Base-by-base conservation (phyloP, 2,888 invertebrate genomes). In the Ecdyonurus torrentis region DNA sequence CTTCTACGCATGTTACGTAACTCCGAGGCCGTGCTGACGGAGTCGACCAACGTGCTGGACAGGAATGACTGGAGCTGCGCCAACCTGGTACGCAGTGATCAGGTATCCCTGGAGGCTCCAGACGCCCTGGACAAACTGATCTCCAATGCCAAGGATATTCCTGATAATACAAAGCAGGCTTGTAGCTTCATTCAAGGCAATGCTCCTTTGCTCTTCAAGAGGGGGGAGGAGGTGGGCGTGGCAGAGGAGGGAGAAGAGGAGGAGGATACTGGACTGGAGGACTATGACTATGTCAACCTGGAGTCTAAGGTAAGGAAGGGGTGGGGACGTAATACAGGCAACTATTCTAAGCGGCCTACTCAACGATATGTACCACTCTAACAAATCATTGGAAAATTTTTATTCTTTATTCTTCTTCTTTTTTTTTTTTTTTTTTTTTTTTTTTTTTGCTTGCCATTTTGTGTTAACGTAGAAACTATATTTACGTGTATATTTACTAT, bases 81-180 rank as follows among this genome's bases (percentile, higher is more conserved):
- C 22, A 76, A 82, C 58, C 75, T 91, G 64, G 74, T 77, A 59
- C 77, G 77, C 65, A 76, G 74, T 65, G 76, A 78, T 63, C 79
- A 78, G 67, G 70, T 78, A 68, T 79, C 78, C 59, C 61, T 10
- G 63, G 70, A 23, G 66, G 70, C 65, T 68, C 86, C 87, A 20
- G 93, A 94, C 74, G 88, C 90, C 52, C 77, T 96, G 53, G 94
- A 94, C 74, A 91, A 91, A 74, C 79, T 97, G 65, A 86, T 94
- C 66, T 87, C 89, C 10, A 89, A 91, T 71, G 87, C 93, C 19
- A 82, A 90, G 71, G 89, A 90, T 7, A 81, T 96, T 25, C 90
- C 89, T 0, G 89, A 91, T 73, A 93, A 95, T 75, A 91, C 94
- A 52, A 81, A 91, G 67, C 89, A 91, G 73, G 87, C 91, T 19